These are phyloP conservation scores for Mycetomoellerius zeteki DNA, from an alignment of 1,140 invertebrate species.

Conservation along the genomic window DNA sequence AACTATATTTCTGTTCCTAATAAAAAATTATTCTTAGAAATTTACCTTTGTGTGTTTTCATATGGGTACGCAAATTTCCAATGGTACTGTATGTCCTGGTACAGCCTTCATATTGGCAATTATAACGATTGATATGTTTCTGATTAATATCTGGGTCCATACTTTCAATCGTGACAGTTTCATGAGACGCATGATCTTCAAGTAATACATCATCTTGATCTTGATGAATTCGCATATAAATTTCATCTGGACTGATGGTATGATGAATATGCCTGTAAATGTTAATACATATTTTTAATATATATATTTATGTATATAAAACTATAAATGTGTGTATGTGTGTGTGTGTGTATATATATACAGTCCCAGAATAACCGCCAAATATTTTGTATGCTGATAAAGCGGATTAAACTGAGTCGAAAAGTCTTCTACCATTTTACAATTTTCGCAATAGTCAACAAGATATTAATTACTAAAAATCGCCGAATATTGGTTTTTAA, in stretches of 20 bases:
- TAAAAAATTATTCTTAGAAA: constrained; percentile 30
- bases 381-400: no score
- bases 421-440: no score
- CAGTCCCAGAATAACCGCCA: no score
- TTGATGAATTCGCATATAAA: constrained; percentile 90
- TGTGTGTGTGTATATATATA: no score
- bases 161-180: constrained; percentile 90
- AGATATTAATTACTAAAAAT: no score
- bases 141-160: constrained; percentile 89
- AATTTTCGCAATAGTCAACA: no score
- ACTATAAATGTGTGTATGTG: neutral
- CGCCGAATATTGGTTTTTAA: no score
- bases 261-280: constrained; percentile 90
- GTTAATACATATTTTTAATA: neutral
- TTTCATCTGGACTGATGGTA: constrained; percentile 90
- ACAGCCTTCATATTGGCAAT: constrained; percentile 96
- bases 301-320: neutral
- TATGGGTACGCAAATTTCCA: constrained; percentile 97
- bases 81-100: constrained; percentile 96
- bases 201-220: constrained; percentile 88
- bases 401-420: no score
- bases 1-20: neutral
- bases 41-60: constrained; percentile 98
- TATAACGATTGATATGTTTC: constrained; percentile 91
- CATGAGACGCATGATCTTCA: constrained; percentile 87